Conservation (phyloP, 2,797 vertebrate genomes). For the Babyrousa celebensis region DNA sequence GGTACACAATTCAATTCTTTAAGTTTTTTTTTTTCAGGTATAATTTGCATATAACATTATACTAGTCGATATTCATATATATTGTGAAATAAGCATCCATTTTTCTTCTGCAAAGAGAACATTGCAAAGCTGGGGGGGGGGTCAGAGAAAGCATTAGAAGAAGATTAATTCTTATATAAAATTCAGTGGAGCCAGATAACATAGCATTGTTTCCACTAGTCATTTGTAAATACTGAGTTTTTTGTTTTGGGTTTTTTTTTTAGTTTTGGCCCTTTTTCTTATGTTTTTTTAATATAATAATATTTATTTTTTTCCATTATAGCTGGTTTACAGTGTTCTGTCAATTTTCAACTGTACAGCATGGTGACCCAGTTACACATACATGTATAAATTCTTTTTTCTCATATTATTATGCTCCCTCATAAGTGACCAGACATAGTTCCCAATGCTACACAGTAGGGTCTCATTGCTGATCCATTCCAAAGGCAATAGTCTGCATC, state of each 20-base stretch:
- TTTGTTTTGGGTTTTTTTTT: not conserved
- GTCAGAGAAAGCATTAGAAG: not conserved
- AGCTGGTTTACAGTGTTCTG: no score
- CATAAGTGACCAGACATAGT: no score
- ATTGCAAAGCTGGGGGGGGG: not conserved
- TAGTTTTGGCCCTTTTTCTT: no score
- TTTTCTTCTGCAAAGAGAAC: conserved; percentile 16
- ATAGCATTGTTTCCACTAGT: not conserved
- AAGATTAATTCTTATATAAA: conserved; percentile 27
- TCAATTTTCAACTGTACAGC: no score
- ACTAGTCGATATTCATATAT: not conserved
- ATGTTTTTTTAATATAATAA: no score
- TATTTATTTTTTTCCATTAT: no score
- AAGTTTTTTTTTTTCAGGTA: not conserved
- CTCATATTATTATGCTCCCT: no score
- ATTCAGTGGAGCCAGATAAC: not conserved
- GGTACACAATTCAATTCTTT: conserved; percentile 4
- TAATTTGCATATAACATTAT: not conserved
- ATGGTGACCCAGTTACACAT: no score
- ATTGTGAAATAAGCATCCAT: not conserved
- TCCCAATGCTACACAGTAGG: no score
- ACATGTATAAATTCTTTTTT: no score
- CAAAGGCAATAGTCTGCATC: no score
- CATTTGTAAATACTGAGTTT: not conserved
- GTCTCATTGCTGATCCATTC: no score